These are phyloP conservation scores for Nematostella vectensis DNA, from an alignment of 92 coral and sea anemone species.

Conservation along the genomic window DNA sequence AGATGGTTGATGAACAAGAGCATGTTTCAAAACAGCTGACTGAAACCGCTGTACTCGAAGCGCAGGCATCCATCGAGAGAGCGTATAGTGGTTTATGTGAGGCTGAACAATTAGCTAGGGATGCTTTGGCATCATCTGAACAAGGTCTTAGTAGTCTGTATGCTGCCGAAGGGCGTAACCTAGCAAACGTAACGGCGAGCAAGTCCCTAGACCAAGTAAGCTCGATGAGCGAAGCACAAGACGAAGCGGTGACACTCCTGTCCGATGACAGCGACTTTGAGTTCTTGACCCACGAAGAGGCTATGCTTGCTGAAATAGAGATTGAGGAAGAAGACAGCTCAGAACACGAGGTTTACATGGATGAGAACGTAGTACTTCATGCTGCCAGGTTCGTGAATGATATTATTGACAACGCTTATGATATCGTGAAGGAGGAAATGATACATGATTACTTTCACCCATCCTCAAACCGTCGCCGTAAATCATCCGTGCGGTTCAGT, in stretches of 20 bases:
- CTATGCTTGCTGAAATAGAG: conserved; percentile 18
- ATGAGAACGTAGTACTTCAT: conserved; percentile 6
- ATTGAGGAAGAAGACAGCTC: not conserved
- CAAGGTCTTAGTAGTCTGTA: conserved; percentile 5
- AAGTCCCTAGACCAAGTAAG: conserved; percentile 8
- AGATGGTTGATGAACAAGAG: conserved; percentile 17
- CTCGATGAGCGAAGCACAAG: conserved; percentile 1
- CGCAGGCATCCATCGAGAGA: conserved; percentile 26
- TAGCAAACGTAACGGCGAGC: conserved; percentile 15
- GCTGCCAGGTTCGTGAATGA: conserved; percentile 35
- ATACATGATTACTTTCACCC: conserved; percentile 4
- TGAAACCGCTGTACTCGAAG: conserved; percentile 26
- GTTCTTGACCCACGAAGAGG: conserved; percentile 38
- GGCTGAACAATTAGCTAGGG: conserved; percentile 34
- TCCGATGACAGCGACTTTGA: conserved; percentile 22
- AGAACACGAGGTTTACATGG: not conserved
- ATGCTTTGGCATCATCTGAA: conserved; percentile 32
- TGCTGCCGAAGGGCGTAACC: conserved; percentile 10
- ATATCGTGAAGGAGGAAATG: conserved; percentile 7
- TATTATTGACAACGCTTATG: conserved; percentile 27
- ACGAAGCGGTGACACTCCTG: conserved; percentile 12
- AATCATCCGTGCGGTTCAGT: conserved; percentile 60
- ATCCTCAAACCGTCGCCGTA: conserved; percentile 13
- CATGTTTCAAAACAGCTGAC: conserved; percentile 28
- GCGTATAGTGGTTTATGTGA: conserved; percentile 8